Evolutionary conservation across 2,113 vertebrate species (phyloP).

Genomic region (Chrysochloris asiatica): DNA sequence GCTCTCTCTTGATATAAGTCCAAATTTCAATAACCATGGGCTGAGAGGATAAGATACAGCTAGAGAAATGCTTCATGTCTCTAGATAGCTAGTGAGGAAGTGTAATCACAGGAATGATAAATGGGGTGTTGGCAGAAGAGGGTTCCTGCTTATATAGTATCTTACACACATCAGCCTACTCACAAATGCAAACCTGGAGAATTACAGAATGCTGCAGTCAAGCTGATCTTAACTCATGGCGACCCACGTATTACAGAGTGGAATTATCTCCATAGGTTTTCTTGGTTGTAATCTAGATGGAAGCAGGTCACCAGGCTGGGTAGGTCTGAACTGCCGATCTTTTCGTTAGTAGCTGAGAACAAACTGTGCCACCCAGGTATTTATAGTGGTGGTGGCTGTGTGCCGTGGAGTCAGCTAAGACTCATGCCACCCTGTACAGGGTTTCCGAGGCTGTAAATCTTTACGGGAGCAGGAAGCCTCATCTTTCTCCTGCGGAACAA

Average conservation of each 20-base stretch:
- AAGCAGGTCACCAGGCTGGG: background rate
- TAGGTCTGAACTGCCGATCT: background rate
- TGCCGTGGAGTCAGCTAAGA: no score
- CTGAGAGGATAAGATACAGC: background rate
- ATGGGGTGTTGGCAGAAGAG: background rate
- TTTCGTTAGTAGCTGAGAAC: background rate
- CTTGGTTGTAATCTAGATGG: background rate
- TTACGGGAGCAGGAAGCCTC: no score
- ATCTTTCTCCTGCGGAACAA: no score
- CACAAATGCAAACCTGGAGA: background rate
- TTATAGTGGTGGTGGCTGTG: no score
- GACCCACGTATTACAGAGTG: background rate
- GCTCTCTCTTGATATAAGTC: accelerated
- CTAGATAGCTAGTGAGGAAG: background rate
- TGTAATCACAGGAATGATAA: background rate
- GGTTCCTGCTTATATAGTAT: background rate
- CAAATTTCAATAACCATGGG: background rate
- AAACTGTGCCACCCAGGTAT: background rate
- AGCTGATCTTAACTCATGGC: background rate
- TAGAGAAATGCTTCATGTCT: background rate
- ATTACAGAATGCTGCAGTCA: background rate
- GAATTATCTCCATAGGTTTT: background rate
- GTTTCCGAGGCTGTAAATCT: no score
- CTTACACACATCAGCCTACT: background rate
- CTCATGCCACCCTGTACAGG: no score